Conservation (phyloP, 1,140 invertebrate genomes). For the Zaprionus camerounensis region DNA sequence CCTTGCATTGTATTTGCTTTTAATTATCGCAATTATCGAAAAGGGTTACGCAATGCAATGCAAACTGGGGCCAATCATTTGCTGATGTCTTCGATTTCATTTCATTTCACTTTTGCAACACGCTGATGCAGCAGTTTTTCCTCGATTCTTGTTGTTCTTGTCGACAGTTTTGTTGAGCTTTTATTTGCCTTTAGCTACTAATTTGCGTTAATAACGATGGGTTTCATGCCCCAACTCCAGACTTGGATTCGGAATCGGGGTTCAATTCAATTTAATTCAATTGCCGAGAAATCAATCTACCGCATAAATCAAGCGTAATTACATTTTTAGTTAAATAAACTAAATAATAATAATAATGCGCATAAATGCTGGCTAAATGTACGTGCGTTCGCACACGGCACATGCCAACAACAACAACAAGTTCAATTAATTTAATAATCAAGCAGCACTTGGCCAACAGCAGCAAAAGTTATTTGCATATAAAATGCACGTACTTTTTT, state of each 20-base stretch:
- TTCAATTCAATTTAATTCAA: constrained; percentile 41
- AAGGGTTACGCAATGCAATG: constrained; percentile 72
- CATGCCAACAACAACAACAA: not conserved
- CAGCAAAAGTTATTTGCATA: constrained; percentile 49
- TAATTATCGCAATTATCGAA: constrained; percentile 82
- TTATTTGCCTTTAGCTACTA: constrained; percentile 50
- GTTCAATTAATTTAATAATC: constrained; percentile 73
- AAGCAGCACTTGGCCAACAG: constrained; percentile 52
- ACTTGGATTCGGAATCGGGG: not conserved
- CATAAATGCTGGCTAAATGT: constrained; percentile 47
- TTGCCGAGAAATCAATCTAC: constrained; percentile 54
- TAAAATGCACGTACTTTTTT: constrained; percentile 40
- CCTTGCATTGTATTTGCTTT: constrained; percentile 79
- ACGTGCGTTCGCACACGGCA: constrained; percentile 7
- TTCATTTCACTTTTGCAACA: constrained; percentile 44
- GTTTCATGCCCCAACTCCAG: constrained; percentile 11
- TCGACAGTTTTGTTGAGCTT: constrained; percentile 38
- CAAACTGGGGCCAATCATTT: constrained; percentile 63
- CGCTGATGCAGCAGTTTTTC: constrained; percentile 64
- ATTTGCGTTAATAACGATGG: constrained; percentile 50
- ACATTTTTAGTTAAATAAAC: constrained; percentile 65
- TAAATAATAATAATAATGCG: constrained; percentile 53
- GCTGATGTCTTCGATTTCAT: constrained; percentile 76
- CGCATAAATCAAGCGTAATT: constrained; percentile 67
- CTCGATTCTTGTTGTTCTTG: constrained; percentile 32